These are phyloP conservation scores for Psammodynastes pulverulentus DNA, from an alignment of 2,113 vertebrate genomes.

Conservation along the genomic window DNA sequence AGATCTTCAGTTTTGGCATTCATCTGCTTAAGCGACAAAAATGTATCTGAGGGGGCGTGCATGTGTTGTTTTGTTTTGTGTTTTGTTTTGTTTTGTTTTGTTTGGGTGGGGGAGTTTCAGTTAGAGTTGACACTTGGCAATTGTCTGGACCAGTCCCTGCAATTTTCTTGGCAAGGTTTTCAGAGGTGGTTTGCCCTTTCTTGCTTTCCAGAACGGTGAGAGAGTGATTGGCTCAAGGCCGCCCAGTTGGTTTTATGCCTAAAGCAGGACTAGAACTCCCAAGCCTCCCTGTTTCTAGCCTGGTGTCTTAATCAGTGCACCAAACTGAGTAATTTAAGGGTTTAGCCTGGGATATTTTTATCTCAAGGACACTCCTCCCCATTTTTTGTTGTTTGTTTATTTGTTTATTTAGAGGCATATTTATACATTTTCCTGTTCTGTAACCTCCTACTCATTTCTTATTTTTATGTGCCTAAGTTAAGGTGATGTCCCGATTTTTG, in stretches of 20 bases:
- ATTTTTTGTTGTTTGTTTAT: background rate
- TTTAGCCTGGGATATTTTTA: background rate
- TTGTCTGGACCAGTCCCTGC: background rate
- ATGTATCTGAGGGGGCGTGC: background rate
- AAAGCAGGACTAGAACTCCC: background rate
- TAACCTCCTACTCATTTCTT: background rate
- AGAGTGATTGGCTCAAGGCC: background rate
- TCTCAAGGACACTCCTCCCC: background rate
- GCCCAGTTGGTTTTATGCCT: background rate
- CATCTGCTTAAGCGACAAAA: background rate
- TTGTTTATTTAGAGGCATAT: background rate
- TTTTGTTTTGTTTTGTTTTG: background rate
- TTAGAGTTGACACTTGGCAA: background rate
- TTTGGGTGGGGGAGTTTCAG: background rate
- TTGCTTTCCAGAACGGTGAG: background rate
- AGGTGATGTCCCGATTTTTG: no score
- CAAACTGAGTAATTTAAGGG: background rate
- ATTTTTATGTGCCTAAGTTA: background rate
- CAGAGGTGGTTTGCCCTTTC: background rate
- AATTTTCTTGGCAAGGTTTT: background rate
- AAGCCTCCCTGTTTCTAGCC: background rate
- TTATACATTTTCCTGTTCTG: background rate
- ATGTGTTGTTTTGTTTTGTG: background rate
- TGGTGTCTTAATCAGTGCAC: background rate
- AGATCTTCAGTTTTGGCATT: background rate